These are phyloP conservation scores for Drosophila pandora DNA, from an alignment of 1,140 invertebrate genomes.

Conservation along the genomic window DNA sequence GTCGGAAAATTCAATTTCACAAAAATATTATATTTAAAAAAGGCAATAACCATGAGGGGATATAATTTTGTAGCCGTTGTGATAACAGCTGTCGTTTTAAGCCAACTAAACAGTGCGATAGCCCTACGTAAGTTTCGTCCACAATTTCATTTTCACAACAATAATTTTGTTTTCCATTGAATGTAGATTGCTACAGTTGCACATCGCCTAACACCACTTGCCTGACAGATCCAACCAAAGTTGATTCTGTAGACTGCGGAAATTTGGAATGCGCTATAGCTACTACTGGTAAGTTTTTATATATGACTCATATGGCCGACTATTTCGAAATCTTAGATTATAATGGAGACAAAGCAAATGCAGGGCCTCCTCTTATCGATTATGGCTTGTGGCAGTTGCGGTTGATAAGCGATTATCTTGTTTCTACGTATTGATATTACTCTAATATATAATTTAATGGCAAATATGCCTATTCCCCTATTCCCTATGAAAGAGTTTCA, in stretches of 20 bases:
- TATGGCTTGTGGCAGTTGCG: not conserved
- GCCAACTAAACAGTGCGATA: conserved; percentile 21
- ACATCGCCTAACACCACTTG: not conserved
- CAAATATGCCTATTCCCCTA: too few species aligned
- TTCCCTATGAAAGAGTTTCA: too few species aligned
- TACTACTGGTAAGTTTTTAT: conserved; percentile 17
- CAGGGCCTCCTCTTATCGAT: conserved; percentile 20
- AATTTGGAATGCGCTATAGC: not conserved
- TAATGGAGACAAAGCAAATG: conserved; percentile 6
- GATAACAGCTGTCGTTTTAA: conserved; percentile 24
- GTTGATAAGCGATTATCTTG: conserved; percentile 33
- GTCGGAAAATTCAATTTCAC: conserved; percentile 11
- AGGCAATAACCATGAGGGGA: conserved; percentile 15
- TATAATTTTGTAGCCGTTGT: conserved; percentile 8
- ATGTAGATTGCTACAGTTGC: conserved; percentile 14
- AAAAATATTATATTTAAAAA: not conserved
- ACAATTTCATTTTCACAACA: too few species aligned
- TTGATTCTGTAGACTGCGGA: not conserved
- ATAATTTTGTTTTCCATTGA: not conserved
- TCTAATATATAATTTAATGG: not conserved
- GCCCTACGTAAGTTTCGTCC: conserved; percentile 1
- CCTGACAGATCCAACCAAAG: not conserved
- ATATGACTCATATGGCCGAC: conserved; percentile 32
- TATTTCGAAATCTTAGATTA: conserved; percentile 24
- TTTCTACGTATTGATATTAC: conserved; percentile 17